Base-by-base conservation (phyloP, 1,140 invertebrate genomes). In the Cotesia glomerata region DNA sequence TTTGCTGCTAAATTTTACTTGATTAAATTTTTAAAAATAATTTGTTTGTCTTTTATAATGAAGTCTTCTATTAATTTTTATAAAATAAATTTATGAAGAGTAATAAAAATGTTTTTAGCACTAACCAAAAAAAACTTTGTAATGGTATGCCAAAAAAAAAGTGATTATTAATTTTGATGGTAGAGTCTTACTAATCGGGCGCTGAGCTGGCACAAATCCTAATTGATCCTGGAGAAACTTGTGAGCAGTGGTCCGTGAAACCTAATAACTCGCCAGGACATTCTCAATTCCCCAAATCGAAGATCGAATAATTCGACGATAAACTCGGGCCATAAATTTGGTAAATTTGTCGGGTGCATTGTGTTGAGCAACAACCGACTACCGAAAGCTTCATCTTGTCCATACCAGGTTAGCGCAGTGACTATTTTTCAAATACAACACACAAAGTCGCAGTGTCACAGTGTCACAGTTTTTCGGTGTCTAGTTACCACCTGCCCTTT, bases 321-420 rank as follows among this genome's bases (percentile, higher is more conserved):
- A 65, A 71, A 63, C 61, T 49, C 49, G 9, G 9, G 8, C 59
- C 69, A 72, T 76, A 76, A 76, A 76, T 76, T 72, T 11, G n/a
- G 59, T 78, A 80, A 85, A 84, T 84, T 83, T 85, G 83, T 85
- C 82, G 69, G 35, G 39, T 61, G 64, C 13, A 54, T 58, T 52
- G 51, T 63, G 7, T 16, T 7, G 14, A 5, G 39, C 7, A 70
- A 26, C 18, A 67, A 71, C 34, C n/a, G 65, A 73, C 54, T 49
- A 14, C 39, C 7, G 39, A 72, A 26, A 54, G 45, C 52, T 58
- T 45, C 52, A 36, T 7, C 14, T 5, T 1, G 49, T 13, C 14
- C 11, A 8, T 5, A 14, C 49, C n/a, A 65, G n/a, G n/a, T n/a
- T n/a, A n/a, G n/a, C n/a, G 0, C 63, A 65, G 51, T 65, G 49